Evolutionary conservation across 1,140 invertebrate species (phyloP).

Genomic region (Drosophila guanche): DNA sequence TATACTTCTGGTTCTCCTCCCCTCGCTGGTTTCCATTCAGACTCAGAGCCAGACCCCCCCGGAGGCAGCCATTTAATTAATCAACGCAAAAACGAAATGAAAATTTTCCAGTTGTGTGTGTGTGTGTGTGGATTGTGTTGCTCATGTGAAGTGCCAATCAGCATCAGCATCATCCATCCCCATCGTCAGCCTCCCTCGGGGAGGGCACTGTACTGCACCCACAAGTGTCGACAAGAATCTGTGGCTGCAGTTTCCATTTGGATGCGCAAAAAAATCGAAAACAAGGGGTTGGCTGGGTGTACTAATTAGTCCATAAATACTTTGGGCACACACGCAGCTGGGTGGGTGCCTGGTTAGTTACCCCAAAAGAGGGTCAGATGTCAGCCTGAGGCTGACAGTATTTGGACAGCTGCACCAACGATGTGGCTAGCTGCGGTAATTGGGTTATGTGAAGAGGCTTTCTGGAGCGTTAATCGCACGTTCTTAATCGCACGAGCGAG

Average conservation of each 20-base stretch:
- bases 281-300: conserved; percentile 10
- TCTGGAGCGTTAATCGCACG: conserved; percentile 43
- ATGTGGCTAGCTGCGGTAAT: conserved; percentile 29
- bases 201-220: conserved; percentile 31
- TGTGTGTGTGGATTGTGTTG: conserved; percentile 16
- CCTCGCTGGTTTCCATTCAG: no score
- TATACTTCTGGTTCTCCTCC: conserved; percentile 15
- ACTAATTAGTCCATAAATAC: conserved; percentile 59
- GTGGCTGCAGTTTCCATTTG: conserved; percentile 53
- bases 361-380: conserved; percentile 46
- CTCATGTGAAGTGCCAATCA: conserved; percentile 39
- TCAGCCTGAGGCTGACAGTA: conserved; percentile 34
- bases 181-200: conserved; percentile 12
- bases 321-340: conserved; percentile 4
- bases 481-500: conserved; percentile 6
- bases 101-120: conserved; percentile 26
- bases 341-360: conserved; percentile 3
- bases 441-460: conserved; percentile 8
- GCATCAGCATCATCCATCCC: conserved; percentile 33
- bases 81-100: conserved; percentile 54
- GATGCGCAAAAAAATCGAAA: conserved; percentile 54
- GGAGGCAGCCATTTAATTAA: conserved; percentile 55
- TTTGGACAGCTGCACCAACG: conserved; percentile 41
- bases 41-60: conserved; percentile 16
- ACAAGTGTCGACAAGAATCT: conserved; percentile 46